Conservation (phyloP, 2,888 invertebrate species). For the Phragmatobia fuliginosa region DNA sequence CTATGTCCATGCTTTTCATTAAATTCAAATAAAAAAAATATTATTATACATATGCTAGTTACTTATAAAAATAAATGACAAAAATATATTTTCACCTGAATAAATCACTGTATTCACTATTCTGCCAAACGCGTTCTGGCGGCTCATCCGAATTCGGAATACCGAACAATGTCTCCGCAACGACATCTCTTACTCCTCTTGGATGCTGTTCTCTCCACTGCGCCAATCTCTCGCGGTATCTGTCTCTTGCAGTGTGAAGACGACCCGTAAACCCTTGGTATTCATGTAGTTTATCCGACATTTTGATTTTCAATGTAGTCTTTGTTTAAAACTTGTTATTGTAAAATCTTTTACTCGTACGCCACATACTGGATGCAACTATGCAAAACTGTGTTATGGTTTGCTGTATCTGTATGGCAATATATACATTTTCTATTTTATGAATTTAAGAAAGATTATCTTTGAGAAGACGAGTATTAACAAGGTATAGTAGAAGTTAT, state of each 20-base stretch:
- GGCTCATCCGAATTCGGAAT: conserved; percentile 77
- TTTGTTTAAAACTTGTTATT: neutral
- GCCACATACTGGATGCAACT: neutral
- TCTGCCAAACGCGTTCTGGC: conserved; percentile 72
- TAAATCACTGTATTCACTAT: conserved; percentile 75
- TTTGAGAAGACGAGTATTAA: neutral
- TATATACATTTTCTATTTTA: neutral
- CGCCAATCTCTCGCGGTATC: conserved; percentile 87
- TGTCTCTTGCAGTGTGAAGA: conserved; percentile 89
- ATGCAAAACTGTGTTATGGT: neutral
- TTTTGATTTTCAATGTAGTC: conserved; percentile 57
- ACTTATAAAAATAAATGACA: too few relatives aligned
- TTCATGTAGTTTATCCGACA: conserved; percentile 93
- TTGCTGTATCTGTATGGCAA: neutral
- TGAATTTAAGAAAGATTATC: neutral
- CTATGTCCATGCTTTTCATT: too few relatives aligned
- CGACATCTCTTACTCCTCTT: conserved; percentile 80
- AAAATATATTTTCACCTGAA: conserved; percentile 63
- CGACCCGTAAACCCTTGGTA: conserved; percentile 92
- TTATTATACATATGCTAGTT: neutral
- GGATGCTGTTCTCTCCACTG: conserved; percentile 88
- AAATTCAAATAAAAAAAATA: neutral
- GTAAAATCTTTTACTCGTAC: neutral
- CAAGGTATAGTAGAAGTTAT: neutral
- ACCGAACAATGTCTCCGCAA: conserved; percentile 79